Conservation (phyloP, 2,113 vertebrate species). For the Triplophysa rosa region DNA sequence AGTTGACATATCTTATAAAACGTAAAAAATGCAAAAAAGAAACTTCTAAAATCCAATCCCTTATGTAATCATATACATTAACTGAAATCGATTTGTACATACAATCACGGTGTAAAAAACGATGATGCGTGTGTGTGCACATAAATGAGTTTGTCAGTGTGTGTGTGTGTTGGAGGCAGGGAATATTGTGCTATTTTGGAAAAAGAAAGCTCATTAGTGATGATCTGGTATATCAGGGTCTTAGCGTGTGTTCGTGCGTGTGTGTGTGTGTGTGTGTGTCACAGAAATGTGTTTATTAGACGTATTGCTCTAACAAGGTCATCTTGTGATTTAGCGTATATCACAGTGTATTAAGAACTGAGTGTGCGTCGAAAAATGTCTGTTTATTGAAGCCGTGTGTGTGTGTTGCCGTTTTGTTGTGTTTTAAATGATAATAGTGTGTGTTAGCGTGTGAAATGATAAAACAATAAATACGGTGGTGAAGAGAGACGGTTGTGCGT, state of each 20-base stretch:
- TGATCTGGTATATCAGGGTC: slow-evolving; percentile 36
- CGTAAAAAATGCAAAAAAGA: not conserved
- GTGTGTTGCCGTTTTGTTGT: not conserved
- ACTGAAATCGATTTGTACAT: no score
- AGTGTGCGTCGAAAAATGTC: not conserved
- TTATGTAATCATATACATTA: no score
- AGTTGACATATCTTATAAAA: no score
- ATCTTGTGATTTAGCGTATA: slow-evolving; percentile 63
- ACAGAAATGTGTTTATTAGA: slow-evolving; percentile 71
- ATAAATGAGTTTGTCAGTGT: no score
- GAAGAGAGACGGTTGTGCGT: no score
- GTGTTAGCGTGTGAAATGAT: no score
- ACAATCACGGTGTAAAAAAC: no score
- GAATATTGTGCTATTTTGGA: slow-evolving; percentile 32
- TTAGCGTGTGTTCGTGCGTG: slow-evolving; percentile 15
- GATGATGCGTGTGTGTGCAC: no score
- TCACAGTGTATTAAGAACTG: slow-evolving; percentile 56
- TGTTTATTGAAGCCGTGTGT: not conserved
- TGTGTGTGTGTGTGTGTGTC: slow-evolving; percentile 31
- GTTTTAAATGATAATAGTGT: not conserved
- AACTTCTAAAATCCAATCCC: no score
- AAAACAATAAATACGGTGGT: no score
- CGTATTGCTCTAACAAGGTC: slow-evolving; percentile 68
- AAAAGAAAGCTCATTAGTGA: slow-evolving; percentile 37
- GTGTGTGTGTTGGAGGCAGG: slow-evolving; percentile 23